phyloP scores from a whole-genome alignment of 1,140 invertebrate species.

The Asbolus verrucosus region DNA sequence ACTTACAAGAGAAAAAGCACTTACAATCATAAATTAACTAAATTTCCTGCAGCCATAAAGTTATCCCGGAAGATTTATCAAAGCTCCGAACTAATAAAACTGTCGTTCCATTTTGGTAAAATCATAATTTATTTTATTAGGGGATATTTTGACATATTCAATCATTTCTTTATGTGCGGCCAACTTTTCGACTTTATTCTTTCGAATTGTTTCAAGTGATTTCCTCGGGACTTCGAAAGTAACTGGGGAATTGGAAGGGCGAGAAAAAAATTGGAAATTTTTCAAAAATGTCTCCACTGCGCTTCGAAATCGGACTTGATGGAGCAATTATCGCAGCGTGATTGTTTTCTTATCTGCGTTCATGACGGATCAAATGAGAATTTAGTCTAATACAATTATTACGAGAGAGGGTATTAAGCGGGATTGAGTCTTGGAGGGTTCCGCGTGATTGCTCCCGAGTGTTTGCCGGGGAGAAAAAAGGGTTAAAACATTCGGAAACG shows the following conservation, averaged over 20 bases:
- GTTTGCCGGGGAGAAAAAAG: constrained; percentile 3
- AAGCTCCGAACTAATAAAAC: constrained; percentile 35
- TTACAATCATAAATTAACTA: constrained; percentile 28
- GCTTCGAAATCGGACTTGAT: too few relatives aligned
- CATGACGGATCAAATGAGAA: constrained; percentile 6
- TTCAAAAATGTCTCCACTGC: too few relatives aligned
- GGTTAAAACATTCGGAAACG: constrained; percentile 19
- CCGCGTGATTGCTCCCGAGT: neutral
- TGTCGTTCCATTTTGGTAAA: constrained; percentile 34
- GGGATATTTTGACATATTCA: constrained; percentile 30
- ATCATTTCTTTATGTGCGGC: constrained; percentile 8
- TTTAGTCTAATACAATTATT: constrained; percentile 7
- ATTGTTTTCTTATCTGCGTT: constrained; percentile 16
- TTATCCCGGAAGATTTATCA: constrained; percentile 30
- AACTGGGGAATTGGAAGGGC: too few relatives aligned
- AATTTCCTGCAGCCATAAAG: constrained; percentile 12
- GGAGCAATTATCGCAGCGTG: too few relatives aligned
- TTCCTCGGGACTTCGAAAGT: too few relatives aligned
- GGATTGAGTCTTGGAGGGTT: neutral
- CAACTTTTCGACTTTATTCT: too few relatives aligned
- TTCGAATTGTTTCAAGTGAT: too few relatives aligned
- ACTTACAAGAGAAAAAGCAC: constrained; percentile 7
- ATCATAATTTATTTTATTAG: constrained; percentile 30
- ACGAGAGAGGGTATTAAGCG: neutral
- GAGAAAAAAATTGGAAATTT: too few relatives aligned